These are phyloP conservation scores for Carettochelys insculpta DNA, from an alignment of 2,113 vertebrate genomes.

Conservation along the genomic window DNA sequence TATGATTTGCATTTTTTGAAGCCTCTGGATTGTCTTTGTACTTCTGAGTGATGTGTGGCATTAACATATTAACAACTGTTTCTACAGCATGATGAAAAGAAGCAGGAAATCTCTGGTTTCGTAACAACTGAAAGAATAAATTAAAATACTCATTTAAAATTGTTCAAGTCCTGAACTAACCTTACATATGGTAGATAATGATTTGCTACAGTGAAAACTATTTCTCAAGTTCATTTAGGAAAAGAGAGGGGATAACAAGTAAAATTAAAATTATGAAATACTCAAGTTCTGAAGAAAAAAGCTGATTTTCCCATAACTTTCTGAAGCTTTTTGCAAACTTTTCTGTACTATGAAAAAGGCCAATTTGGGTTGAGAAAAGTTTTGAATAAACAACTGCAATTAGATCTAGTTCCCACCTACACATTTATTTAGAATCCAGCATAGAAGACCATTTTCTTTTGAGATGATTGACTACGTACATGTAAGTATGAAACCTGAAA, in stretches of 20 bases:
- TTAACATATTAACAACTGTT: constrained; percentile 96
- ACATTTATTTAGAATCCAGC: background rate
- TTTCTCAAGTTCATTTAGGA: background rate
- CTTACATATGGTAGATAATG: background rate
- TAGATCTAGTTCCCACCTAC: background rate
- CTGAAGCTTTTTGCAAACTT: background rate
- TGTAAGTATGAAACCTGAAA: background rate
- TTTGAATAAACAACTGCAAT: background rate
- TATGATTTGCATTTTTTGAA: constrained; percentile 95
- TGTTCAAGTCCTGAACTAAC: background rate
- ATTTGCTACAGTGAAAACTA: background rate
- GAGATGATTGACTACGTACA: background rate
- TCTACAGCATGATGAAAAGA: constrained; percentile 95
- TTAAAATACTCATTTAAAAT: background rate
- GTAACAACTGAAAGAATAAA: constrained; percentile 81
- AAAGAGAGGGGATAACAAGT: background rate
- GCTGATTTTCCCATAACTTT: too few species aligned
- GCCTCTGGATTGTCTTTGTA: constrained; percentile 97
- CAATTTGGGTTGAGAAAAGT: background rate
- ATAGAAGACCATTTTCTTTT: background rate
- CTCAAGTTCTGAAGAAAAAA: background rate
- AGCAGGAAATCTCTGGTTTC: constrained; percentile 96
- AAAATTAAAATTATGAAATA: background rate
- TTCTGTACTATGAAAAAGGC: background rate
- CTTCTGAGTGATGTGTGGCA: constrained; percentile 97